Evolutionary conservation across 1,140 invertebrate species (phyloP).

Genomic region (Oncopeltus fasciatus): DNA sequence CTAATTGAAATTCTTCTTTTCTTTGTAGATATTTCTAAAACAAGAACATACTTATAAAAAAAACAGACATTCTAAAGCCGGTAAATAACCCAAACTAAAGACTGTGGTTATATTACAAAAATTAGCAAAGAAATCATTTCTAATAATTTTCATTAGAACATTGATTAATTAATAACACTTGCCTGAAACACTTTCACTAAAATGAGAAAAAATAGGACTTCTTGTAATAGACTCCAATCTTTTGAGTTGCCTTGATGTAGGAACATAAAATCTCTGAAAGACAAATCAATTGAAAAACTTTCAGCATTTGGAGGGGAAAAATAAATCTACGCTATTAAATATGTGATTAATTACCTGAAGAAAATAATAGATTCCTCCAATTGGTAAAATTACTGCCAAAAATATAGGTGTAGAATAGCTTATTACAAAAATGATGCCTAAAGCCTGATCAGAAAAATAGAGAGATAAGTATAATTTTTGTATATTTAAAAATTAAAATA

Average conservation of each 20-base stretch:
- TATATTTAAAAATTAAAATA: too few species aligned
- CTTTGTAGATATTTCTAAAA: too few species aligned
- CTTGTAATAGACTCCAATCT: constrained; percentile 89
- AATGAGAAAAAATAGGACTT: constrained; percentile 96
- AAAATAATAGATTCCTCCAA: constrained; percentile 76
- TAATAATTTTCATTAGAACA: too few species aligned
- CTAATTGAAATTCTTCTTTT: too few species aligned
- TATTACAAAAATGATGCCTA: too few species aligned
- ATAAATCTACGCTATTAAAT: neutral
- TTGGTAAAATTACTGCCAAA: constrained; percentile 41
- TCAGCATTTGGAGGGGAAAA: constrained; percentile 3
- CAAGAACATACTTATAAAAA: too few species aligned
- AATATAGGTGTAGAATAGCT: constrained; percentile 81
- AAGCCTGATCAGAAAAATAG: too few species aligned
- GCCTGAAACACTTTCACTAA: constrained; percentile 79
- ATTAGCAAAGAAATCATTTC: too few species aligned
- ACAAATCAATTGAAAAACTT: constrained; percentile 14
- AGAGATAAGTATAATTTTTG: too few species aligned
- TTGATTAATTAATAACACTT: constrained; percentile 12
- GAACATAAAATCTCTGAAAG: constrained; percentile 79
- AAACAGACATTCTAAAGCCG: too few species aligned
- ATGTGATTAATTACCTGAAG: constrained; percentile 42
- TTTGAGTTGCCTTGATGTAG: constrained; percentile 86
- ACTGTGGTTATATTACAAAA: too few species aligned
- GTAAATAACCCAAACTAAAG: too few species aligned